phyloP scores from a whole-genome alignment of 1,140 invertebrate species.

The Drosophila varians region DNA sequence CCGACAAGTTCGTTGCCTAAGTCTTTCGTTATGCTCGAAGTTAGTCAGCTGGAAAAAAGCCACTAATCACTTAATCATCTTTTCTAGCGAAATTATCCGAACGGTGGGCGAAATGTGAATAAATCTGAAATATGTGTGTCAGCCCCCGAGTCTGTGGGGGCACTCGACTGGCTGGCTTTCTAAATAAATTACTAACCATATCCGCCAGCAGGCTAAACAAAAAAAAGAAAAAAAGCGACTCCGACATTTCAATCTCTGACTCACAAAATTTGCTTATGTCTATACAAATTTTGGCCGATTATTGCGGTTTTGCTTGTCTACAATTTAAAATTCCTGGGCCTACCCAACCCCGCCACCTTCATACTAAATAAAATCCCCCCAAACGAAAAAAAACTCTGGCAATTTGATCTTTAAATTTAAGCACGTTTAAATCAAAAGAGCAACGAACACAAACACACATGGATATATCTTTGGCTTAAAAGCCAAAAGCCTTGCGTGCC shows the following conservation, averaged over 20 bases:
- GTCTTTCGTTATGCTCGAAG: constrained; percentile 56
- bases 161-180: constrained; percentile 37
- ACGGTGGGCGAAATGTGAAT: constrained; percentile 41
- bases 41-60: constrained; percentile 1
- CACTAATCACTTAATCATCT: constrained; percentile 50
- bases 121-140: constrained; percentile 47
- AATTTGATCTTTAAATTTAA: constrained; percentile 82
- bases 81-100: constrained; percentile 44
- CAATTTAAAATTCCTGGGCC: constrained; percentile 71
- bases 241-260: constrained; percentile 64
- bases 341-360: constrained; percentile 32
- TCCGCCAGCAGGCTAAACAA: constrained; percentile 45
- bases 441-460: constrained; percentile 49
- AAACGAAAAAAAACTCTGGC: constrained; percentile 45
- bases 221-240: constrained; percentile 16
- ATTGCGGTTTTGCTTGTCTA: constrained; percentile 58
- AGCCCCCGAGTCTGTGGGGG: constrained; percentile 36
- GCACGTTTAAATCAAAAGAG: constrained; percentile 81
- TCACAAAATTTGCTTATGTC: constrained; percentile 32
- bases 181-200: constrained; percentile 64
- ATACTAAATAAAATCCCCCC: constrained; percentile 11
- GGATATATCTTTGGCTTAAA: constrained; percentile 38
- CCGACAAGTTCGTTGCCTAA: constrained; percentile 71
- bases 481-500: constrained; percentile 53
- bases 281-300: constrained; percentile 20